These are phyloP conservation scores for Panthera tigris DNA, from an alignment of 2,113 vertebrate species.

Conservation along the genomic window DNA sequence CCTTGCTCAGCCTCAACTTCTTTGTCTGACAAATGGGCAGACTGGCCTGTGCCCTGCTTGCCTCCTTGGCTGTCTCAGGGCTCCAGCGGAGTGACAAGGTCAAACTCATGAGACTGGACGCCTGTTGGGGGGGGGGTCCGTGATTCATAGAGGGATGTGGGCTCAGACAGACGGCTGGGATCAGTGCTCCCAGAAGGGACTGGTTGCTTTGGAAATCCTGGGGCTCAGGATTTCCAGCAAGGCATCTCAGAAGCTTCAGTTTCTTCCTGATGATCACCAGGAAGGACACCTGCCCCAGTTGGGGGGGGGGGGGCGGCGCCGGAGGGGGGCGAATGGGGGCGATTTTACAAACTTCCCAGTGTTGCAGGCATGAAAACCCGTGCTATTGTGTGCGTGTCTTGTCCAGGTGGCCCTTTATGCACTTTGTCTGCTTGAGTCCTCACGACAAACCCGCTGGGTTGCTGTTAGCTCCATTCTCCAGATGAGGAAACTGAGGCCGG, in stretches of 20 bases:
- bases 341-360: not conserved
- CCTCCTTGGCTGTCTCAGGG: not conserved
- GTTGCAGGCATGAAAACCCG: too few species aligned
- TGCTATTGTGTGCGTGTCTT: not conserved
- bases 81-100: not conserved
- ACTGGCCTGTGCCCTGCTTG: not conserved
- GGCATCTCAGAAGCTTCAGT: not conserved
- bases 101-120: fast-evolving
- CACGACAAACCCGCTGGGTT: not conserved
- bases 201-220: not conserved
- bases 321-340: not conserved
- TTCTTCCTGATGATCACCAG: not conserved
- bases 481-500: constrained; percentile 5
- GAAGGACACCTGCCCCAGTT: not conserved
- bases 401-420: too few species aligned
- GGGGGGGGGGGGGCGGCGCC: not conserved
- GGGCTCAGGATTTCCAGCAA: too few species aligned
- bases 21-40: not conserved
- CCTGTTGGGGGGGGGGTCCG: not conserved
- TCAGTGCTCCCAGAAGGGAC: not conserved
- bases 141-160: not conserved
- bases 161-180: not conserved
- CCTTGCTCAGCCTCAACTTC: not conserved
- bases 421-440: not conserved
- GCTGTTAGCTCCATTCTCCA: not conserved